Conservation (phyloP, 2,113 vertebrate species). For the Boleophthalmus pectinirostris region DNA sequence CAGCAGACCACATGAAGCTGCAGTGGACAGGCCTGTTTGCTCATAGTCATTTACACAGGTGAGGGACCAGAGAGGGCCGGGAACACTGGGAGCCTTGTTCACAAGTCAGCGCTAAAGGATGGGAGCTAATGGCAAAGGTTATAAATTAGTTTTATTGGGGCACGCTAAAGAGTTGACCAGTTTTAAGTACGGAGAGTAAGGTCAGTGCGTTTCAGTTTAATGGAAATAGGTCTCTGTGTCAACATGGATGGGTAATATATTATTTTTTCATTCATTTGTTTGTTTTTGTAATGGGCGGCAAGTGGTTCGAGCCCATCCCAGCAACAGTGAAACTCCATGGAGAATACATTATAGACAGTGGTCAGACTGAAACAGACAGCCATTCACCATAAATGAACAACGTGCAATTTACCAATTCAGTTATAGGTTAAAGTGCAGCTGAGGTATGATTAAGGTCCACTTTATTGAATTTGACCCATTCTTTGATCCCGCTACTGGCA, state of each 20-base stretch:
- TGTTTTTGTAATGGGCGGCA: not conserved
- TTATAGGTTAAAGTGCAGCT: too few species aligned
- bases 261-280: not conserved
- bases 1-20: constrained; percentile 73
- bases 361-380: not conserved
- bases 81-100: constrained; percentile 58
- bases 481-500: too few species aligned
- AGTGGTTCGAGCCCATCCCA: not conserved
- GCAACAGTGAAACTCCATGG: not conserved
- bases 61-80: constrained; percentile 51
- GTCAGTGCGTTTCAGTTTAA: not conserved
- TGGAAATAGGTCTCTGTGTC: not conserved
- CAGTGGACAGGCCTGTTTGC: constrained; percentile 60
- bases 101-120: constrained; percentile 18
- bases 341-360: not conserved
- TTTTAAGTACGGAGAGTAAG: not conserved
- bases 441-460: too few species aligned
- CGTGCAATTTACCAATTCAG: not conserved
- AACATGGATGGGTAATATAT: not conserved
- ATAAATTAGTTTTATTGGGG: constrained; percentile 65
- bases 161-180: constrained; percentile 26
- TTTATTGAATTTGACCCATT: too few species aligned
- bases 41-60: constrained; percentile 73
- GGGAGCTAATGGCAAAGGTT: constrained; percentile 35
- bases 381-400: not conserved